Conservation (phyloP, 2,797 vertebrate species). For the Protosalanx chinensis region DNA sequence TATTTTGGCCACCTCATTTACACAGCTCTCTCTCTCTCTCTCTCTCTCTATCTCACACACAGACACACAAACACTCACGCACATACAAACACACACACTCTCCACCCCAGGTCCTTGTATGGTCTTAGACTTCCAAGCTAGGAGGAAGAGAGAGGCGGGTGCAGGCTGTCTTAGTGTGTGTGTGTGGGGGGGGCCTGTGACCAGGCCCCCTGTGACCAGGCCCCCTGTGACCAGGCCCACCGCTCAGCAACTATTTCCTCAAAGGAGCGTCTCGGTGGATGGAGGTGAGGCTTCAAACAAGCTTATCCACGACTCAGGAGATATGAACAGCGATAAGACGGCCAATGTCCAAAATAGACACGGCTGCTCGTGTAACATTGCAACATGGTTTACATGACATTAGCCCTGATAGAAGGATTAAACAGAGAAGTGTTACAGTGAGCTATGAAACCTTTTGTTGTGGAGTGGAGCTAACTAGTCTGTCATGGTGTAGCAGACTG, state of each 20-base stretch:
- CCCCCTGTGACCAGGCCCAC: constrained; percentile 44
- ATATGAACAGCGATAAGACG: too few species aligned
- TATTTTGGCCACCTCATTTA: not conserved
- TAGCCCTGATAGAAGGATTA: not conserved
- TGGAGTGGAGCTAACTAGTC: not conserved
- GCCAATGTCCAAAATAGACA: too few species aligned
- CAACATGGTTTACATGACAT: not conserved
- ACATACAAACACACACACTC: constrained; percentile 25
- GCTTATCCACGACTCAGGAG: not conserved
- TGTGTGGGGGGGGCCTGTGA: constrained; percentile 29
- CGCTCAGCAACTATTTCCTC: constrained; percentile 42
- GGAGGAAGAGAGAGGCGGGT: constrained; percentile 33
- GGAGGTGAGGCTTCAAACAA: constrained; percentile 15
- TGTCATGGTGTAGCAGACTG: too few species aligned
- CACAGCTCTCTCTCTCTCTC: not conserved
- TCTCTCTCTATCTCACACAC: constrained; percentile 32
- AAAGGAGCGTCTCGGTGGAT: constrained; percentile 16
- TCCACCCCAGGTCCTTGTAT: constrained; percentile 51
- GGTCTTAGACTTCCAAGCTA: constrained; percentile 41
- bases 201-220: constrained; percentile 44
- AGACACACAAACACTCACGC: constrained; percentile 33
- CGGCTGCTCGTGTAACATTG: not conserved
- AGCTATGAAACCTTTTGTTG: not conserved
- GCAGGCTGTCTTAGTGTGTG: not conserved
- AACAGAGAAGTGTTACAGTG: not conserved